Percentiles rank a stretch among this genome's conserved stretches.
phyloP scores from a whole-genome alignment of 2,797 vertebrate genomes.

The Coilia nasus region DNA sequence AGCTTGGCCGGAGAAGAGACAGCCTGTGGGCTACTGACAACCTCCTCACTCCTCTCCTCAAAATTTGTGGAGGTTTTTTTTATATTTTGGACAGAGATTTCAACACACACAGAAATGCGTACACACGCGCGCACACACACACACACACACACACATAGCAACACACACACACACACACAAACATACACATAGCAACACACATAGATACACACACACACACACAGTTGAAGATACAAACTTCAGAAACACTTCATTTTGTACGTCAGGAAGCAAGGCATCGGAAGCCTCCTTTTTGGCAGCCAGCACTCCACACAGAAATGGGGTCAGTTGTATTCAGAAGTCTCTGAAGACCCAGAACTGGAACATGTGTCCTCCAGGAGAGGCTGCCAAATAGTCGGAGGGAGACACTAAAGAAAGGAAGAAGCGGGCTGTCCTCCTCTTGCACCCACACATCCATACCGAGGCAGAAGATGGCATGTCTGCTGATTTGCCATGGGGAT shows the following conservation, averaged over 20 bases:
- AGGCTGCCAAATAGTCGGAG: constrained; percentile 30
- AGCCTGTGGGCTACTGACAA: background rate
- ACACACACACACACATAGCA: constrained; percentile 27
- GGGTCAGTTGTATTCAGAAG: constrained; percentile 38
- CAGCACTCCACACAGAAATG: constrained; percentile 12
- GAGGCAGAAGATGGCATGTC: constrained; percentile 56
- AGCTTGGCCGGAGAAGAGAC: constrained; percentile 17
- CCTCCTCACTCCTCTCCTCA: background rate
- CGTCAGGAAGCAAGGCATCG: constrained; percentile 34
- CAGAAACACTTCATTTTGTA: constrained; percentile 31
- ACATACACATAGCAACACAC: no score
- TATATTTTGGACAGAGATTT: background rate
- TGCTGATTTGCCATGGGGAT: constrained; percentile 71
- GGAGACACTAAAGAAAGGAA: constrained; percentile 32
- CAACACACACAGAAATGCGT: constrained; percentile 28
- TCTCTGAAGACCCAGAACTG: constrained; percentile 30
- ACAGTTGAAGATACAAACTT: constrained; percentile 23
- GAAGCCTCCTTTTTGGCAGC: constrained; percentile 26
- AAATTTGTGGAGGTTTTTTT: background rate
- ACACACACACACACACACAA: constrained; percentile 31
- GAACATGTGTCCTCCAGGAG: constrained; percentile 36
- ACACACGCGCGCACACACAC: constrained; percentile 28
- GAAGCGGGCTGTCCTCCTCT: constrained; percentile 5
- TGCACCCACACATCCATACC: constrained; percentile 35
- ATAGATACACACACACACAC: constrained; percentile 19